phyloP scores from a whole-genome alignment of 2,113 vertebrate species.

The Pelmatolapia mariae region DNA sequence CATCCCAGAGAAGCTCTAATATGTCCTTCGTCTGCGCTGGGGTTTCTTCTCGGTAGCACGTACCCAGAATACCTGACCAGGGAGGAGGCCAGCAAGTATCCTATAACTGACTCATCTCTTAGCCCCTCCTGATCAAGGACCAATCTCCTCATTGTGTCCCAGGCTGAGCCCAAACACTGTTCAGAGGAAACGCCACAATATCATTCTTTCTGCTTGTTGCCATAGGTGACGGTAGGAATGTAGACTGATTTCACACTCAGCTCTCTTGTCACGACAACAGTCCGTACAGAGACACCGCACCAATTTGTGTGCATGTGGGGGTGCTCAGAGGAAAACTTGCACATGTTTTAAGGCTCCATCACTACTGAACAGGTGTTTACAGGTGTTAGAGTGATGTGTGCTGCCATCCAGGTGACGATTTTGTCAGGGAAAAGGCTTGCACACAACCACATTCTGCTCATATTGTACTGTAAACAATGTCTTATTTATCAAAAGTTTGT shows the following conservation, averaged over 20 bases:
- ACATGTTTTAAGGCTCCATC: background rate
- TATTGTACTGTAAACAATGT: background rate
- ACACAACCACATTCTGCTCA: background rate
- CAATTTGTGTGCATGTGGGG: background rate
- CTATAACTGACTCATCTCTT: background rate
- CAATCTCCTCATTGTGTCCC: background rate
- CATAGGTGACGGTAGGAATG: background rate
- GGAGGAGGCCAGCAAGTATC: background rate
- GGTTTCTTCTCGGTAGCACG: background rate
- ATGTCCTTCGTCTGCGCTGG: background rate
- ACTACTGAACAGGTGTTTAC: background rate
- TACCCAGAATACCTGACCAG: background rate
- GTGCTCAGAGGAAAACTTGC: background rate
- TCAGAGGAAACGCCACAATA: background rate
- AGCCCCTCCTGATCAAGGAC: background rate
- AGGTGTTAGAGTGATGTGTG: background rate
- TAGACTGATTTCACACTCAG: background rate
- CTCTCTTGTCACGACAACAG: background rate
- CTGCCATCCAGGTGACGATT: background rate
- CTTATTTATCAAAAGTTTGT: background rate
- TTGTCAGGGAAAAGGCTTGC: background rate
- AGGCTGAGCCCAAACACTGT: background rate
- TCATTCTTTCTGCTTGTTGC: background rate
- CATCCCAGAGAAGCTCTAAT: background rate
- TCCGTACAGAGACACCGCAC: background rate